These are phyloP conservation scores for Clupea harengus DNA, from an alignment of 2,113 vertebrate genomes.

Conservation along the genomic window DNA sequence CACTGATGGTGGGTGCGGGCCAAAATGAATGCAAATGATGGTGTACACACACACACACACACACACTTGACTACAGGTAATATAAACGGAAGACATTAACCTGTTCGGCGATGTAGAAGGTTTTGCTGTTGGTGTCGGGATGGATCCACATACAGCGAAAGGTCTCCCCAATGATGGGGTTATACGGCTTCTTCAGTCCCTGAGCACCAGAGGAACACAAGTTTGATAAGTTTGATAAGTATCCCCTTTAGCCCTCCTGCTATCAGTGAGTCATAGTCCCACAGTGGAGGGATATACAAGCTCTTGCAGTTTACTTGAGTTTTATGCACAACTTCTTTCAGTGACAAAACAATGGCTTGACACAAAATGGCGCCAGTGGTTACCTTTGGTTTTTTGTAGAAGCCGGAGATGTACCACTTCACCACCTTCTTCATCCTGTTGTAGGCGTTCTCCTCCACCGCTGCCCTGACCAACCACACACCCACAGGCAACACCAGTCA, in stretches of 20 bases:
- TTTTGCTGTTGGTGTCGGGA: constrained; percentile 92
- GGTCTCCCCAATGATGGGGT: constrained; percentile 96
- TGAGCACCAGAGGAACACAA: constrained; percentile 52
- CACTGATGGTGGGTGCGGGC: not conserved
- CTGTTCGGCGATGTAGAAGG: constrained; percentile 97
- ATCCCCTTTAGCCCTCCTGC: no score
- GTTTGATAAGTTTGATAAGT: not conserved
- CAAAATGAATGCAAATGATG: no score
- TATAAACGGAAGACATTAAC: constrained; percentile 58
- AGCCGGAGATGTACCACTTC: constrained; percentile 98
- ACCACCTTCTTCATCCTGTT: constrained; percentile 96
- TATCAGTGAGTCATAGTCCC: no score
- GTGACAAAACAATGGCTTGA: no score
- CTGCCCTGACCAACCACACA: constrained; percentile 74
- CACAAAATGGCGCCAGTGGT: not conserved
- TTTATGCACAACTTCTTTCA: no score
- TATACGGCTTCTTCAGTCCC: constrained; percentile 98
- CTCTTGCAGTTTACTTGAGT: not conserved
- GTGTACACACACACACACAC: not conserved
- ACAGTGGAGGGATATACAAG: not conserved
- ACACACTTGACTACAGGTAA: not conserved
- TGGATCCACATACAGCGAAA: constrained; percentile 97
- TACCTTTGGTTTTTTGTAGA: constrained; percentile 99
- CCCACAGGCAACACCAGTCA: not conserved
- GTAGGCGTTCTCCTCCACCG: constrained; percentile 94